Percentiles rank a stretch among this genome's conserved stretches.
These are phyloP conservation scores for Platerodrilus igneus DNA, from an alignment of 2,888 invertebrate species.

Conservation along the genomic window DNA sequence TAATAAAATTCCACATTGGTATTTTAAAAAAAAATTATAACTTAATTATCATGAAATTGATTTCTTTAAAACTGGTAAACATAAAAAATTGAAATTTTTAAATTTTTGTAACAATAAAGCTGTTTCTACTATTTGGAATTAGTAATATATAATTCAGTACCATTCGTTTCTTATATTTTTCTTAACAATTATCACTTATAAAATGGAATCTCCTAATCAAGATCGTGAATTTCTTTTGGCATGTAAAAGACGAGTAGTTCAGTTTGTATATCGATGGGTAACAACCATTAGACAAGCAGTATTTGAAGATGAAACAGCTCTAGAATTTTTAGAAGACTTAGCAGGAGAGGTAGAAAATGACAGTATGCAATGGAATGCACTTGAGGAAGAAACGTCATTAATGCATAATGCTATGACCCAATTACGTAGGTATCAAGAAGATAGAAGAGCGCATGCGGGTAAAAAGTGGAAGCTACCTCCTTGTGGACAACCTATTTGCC, in stretches of 20 bases:
- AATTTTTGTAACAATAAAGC: no score
- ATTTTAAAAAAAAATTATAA: no score
- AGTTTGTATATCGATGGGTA: slow-evolving; percentile 75
- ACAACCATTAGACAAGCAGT: slow-evolving; percentile 67
- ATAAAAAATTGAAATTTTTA: no score
- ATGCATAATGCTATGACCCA: slow-evolving; percentile 65
- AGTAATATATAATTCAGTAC: no score
- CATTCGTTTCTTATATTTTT: no score
- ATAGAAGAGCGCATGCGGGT: slow-evolving; percentile 55
- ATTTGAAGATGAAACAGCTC: slow-evolving; percentile 66
- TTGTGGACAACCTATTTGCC: slow-evolving; percentile 63
- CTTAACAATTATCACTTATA: slow-evolving; percentile 53
- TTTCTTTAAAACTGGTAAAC: no score
- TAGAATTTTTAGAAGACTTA: slow-evolving; percentile 71
- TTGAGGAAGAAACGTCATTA: slow-evolving; percentile 64
- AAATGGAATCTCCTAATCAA: slow-evolving; percentile 55
- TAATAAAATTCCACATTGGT: no score
- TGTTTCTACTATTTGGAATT: no score
- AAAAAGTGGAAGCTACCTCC: slow-evolving; percentile 69
- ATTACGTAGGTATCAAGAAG: slow-evolving; percentile 58
- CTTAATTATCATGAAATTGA: no score
- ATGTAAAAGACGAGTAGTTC: slow-evolving; percentile 70
- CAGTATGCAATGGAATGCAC: slow-evolving; percentile 51
- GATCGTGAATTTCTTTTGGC: slow-evolving; percentile 63
- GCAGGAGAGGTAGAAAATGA: slow-evolving; percentile 67